These are phyloP conservation scores for Antitype chi DNA, from an alignment of 2,888 invertebrate species.

Conservation along the genomic window DNA sequence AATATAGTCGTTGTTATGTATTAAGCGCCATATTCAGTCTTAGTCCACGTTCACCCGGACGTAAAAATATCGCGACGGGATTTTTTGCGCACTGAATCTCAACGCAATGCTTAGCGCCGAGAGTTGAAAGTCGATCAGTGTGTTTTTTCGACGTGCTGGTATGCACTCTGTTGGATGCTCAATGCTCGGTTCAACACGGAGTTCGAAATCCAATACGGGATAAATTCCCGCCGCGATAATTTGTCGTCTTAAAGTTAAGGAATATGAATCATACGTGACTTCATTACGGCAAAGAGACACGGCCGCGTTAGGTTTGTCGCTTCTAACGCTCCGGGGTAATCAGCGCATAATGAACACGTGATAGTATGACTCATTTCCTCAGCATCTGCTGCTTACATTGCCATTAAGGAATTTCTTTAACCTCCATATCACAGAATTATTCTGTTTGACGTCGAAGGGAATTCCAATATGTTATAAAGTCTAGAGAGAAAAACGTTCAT, in stretches of 20 bases:
- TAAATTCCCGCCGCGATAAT: too few relatives aligned
- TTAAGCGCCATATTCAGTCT: constrained; percentile 31
- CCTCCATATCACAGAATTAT: constrained; percentile 24
- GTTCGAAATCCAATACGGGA: too few relatives aligned
- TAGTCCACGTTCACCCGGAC: too few relatives aligned
- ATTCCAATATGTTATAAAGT: constrained; percentile 36
- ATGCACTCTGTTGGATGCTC: too few relatives aligned
- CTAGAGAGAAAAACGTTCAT: constrained; percentile 35
- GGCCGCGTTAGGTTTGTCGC: constrained; percentile 38
- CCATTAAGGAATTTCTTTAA: constrained; percentile 40
- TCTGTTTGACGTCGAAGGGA: constrained; percentile 18
- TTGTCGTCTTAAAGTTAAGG: constrained; percentile 28
- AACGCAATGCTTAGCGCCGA: too few relatives aligned
- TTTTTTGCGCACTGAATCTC: too few relatives aligned
- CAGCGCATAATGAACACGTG: constrained; percentile 52
- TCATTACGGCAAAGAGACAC: constrained; percentile 48
- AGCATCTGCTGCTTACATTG: constrained; percentile 45
- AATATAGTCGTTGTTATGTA: constrained; percentile 26
- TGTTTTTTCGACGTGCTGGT: too few relatives aligned
- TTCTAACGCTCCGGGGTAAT: constrained; percentile 44
- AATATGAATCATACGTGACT: constrained; percentile 63
- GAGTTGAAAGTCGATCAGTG: too few relatives aligned
- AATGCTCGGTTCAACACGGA: too few relatives aligned
- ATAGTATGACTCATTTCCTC: constrained; percentile 53
- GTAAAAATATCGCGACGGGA: too few relatives aligned